phyloP scores from a whole-genome alignment of 2,113 vertebrate species.

The Microtus oregoni region DNA sequence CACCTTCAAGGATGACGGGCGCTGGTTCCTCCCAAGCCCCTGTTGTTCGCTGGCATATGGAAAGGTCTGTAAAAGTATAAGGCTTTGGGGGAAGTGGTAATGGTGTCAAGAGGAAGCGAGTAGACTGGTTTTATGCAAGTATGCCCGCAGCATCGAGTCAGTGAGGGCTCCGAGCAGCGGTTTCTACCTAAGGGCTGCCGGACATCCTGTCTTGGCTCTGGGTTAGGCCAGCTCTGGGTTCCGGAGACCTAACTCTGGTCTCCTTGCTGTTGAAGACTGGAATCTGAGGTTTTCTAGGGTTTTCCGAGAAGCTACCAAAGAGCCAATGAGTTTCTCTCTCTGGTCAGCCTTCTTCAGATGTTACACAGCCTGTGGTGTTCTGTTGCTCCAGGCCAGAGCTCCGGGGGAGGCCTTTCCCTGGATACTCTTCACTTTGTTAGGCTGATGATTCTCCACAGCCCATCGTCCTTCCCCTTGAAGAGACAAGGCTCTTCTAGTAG shows the following conservation, averaged over 20 bases:
- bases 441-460: too few relatives aligned
- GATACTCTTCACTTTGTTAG: too few relatives aligned
- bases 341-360: too few relatives aligned
- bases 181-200: not conserved
- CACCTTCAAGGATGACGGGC: not conserved
- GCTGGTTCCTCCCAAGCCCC: not conserved
- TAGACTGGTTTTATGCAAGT: conserved; percentile 25
- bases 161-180: not conserved
- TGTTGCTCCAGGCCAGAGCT: too few relatives aligned
- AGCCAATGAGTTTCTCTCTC: too few relatives aligned
- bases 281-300: not conserved
- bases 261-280: not conserved
- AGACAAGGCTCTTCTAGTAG: not conserved
- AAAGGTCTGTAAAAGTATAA: not conserved
- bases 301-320: conserved; percentile 18
- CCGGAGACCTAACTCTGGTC: not conserved
- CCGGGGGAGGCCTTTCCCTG: too few relatives aligned
- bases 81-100: conserved; percentile 62
- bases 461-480: too few relatives aligned
- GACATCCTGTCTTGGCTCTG: not conserved
- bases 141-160: not conserved
- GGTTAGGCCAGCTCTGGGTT: not conserved
- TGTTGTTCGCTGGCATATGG: not conserved
- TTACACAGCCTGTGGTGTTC: too few relatives aligned
- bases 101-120: conserved; percentile 66